A percentile compares a stretch with the other conserved stretches of the same genome.
Evolutionary conservation across 2,888 invertebrate species (phyloP).

Genomic region (Phaonia tiefii): DNA sequence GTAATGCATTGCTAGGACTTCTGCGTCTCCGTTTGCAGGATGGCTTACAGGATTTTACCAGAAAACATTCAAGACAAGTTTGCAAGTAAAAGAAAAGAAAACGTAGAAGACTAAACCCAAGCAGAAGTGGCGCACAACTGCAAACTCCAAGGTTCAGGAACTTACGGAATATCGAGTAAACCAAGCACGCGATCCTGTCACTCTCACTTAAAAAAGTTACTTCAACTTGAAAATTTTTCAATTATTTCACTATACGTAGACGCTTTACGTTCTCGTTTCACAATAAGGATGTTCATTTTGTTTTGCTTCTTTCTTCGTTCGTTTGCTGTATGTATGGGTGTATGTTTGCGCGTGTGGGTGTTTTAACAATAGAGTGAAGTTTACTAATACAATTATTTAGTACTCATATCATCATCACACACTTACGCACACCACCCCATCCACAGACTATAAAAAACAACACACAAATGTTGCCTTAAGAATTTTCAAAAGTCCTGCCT

Average conservation of each 20-base stretch:
- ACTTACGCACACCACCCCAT: not conserved
- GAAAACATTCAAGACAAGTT: conserved; percentile 20
- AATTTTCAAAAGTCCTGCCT: no score
- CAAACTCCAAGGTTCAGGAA: no score
- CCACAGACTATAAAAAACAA: no score
- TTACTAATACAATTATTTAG: conserved; percentile 22
- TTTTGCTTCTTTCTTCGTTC: conserved; percentile 14
- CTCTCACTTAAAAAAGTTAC: conserved; percentile 65
- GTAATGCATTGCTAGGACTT: no score
- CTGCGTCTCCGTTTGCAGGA: conserved; percentile 16
- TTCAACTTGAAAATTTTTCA: conserved; percentile 60
- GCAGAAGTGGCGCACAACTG: no score
- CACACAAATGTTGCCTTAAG: no score
- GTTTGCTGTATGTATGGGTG: not conserved
- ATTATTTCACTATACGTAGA: conserved; percentile 62
- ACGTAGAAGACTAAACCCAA: no score
- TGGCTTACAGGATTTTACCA: conserved; percentile 53
- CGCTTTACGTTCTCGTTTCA: not conserved
- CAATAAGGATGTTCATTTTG: conserved; percentile 8
- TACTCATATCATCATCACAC: not conserved
- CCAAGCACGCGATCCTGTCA: conserved; percentile 64
- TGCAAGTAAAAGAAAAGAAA: no score
- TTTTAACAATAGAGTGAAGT: conserved; percentile 7
- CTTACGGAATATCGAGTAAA: conserved; percentile 22
- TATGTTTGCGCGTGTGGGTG: conserved; percentile 2